Evolutionary conservation across 2,113 vertebrate species (phyloP).

Genomic region (Ploceus nigricollis): DNA sequence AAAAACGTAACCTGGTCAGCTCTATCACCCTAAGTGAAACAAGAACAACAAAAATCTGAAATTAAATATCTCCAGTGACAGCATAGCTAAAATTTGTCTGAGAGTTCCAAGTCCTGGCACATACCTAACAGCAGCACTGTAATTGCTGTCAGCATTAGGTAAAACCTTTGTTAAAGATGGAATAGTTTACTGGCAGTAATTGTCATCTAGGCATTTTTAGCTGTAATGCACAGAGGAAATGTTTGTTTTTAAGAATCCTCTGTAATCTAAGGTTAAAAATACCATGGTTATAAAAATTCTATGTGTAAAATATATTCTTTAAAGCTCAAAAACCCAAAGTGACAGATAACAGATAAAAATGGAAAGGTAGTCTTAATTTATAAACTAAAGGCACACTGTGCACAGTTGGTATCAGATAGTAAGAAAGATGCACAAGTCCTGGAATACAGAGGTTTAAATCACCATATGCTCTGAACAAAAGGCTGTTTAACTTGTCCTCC

Average conservation of each 20-base stretch:
- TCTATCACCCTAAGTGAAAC: background rate
- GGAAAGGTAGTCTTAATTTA: background rate
- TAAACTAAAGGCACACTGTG: background rate
- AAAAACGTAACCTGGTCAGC: background rate
- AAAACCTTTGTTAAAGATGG: background rate
- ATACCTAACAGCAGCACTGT: background rate
- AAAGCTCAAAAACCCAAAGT: background rate
- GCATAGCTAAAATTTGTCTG: background rate
- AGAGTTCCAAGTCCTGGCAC: background rate
- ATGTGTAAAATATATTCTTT: background rate
- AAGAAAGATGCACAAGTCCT: background rate
- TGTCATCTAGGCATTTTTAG: background rate
- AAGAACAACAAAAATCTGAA: background rate
- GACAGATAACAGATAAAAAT: background rate
- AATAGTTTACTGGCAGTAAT: background rate
- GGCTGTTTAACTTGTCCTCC: background rate
- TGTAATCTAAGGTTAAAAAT: background rate
- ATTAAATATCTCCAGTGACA: background rate
- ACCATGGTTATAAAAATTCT: background rate
- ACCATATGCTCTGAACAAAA: slow-evolving; percentile 8
- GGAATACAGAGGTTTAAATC: background rate
- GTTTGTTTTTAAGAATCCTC: background rate
- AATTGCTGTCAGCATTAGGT: background rate
- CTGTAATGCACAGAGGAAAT: background rate
- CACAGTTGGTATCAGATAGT: background rate